Evolutionary conservation across 2,113 vertebrate species (phyloP).

Genomic region (Dipodomys merriami): DNA sequence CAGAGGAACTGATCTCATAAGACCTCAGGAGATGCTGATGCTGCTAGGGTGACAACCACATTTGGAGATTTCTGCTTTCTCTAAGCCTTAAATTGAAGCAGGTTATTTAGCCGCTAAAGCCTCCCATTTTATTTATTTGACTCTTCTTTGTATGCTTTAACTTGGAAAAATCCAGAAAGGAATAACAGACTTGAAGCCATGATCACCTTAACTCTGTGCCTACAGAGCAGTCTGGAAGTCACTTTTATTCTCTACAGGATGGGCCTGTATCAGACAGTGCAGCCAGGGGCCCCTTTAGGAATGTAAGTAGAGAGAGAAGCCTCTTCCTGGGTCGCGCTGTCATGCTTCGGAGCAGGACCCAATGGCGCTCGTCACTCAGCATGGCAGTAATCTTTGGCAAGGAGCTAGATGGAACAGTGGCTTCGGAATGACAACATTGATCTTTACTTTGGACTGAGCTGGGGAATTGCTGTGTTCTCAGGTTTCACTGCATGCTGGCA

Average conservation of each 20-base stretch:
- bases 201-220: background rate
- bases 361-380: slow-evolving; percentile 22
- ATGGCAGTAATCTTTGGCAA: background rate
- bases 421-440: slow-evolving; percentile 58
- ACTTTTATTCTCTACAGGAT: background rate
- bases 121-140: background rate
- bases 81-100: background rate
- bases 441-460: slow-evolving; percentile 57
- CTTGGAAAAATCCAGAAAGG: background rate
- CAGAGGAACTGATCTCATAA: background rate
- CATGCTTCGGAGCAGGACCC: background rate
- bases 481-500: slow-evolving; percentile 37
- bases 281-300: background rate
- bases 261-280: background rate
- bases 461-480: slow-evolving; percentile 46
- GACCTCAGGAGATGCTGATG: background rate
- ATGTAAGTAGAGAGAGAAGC: background rate
- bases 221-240: background rate
- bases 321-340: background rate
- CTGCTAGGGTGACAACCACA: background rate
- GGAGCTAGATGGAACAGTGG: slow-evolving; percentile 6
- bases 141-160: background rate
- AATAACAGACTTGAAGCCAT: background rate
- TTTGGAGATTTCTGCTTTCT: background rate
- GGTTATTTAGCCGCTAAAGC: background rate